Conservation (phyloP, 2,113 vertebrate genomes). For the Nothocercus nigrocapillus region DNA sequence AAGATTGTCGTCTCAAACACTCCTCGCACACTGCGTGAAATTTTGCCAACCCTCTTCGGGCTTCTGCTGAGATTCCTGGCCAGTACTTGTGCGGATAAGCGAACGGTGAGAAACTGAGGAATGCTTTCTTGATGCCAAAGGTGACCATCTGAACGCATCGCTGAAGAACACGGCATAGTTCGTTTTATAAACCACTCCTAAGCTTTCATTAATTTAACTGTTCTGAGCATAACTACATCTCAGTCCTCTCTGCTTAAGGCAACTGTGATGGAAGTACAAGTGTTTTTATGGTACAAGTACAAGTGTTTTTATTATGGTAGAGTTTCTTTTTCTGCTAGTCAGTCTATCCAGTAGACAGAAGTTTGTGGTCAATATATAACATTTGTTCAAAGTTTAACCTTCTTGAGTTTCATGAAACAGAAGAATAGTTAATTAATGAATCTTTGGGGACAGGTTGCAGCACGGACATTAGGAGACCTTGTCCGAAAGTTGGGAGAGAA, state of each 20-base stretch:
- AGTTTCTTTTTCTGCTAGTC: background rate
- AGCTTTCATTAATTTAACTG: background rate
- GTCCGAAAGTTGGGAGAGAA: slow-evolving; percentile 98
- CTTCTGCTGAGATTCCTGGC: slow-evolving; percentile 96
- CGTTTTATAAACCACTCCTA: background rate
- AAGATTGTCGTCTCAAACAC: slow-evolving; percentile 99
- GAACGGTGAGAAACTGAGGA: slow-evolving; percentile 83
- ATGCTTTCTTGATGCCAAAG: background rate
- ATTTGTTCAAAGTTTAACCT: background rate
- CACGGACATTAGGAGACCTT: slow-evolving; percentile 94
- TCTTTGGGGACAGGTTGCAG: slow-evolving; percentile 86
- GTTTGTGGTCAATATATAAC: background rate
- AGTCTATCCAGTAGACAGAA: background rate
- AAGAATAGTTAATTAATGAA: background rate
- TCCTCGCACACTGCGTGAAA: slow-evolving; percentile 93
- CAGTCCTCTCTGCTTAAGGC: background rate
- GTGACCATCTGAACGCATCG: background rate
- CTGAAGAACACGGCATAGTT: background rate
- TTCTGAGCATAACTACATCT: background rate
- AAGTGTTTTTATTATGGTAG: background rate
- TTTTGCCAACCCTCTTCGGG: slow-evolving; percentile 93
- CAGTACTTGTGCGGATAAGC: slow-evolving; percentile 96
- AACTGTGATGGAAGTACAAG: background rate
- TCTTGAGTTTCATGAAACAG: background rate
- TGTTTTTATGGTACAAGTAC: background rate